phyloP scores from a whole-genome alignment of 2,888 invertebrate species.

The Ariolimax columbianus region DNA sequence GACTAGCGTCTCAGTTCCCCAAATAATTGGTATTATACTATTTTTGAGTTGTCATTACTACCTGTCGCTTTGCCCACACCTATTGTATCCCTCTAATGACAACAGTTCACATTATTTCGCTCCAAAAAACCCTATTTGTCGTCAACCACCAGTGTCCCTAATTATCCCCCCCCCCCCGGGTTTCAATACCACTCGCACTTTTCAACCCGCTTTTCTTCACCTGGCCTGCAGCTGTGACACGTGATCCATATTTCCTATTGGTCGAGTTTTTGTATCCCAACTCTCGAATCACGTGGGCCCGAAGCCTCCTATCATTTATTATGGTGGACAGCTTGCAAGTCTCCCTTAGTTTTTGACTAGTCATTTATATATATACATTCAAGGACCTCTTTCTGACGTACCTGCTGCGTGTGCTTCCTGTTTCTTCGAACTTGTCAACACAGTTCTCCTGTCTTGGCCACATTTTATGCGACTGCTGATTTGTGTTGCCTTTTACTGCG shows the following conservation, averaged over 20 bases:
- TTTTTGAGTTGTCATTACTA: too few species aligned
- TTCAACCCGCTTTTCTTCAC: not conserved
- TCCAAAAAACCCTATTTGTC: too few species aligned
- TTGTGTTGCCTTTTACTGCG: not conserved
- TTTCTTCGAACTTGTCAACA: not conserved
- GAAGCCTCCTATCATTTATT: not conserved
- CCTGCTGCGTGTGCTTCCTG: not conserved
- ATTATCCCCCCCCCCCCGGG: too few species aligned
- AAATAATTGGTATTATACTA: too few species aligned
- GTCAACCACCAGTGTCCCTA: too few species aligned
- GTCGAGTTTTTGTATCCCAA: not conserved
- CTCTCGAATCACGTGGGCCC: not conserved
- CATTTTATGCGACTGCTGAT: not conserved
- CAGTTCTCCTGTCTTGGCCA: not conserved
- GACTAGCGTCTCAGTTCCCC: too few species aligned
- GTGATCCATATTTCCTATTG: not conserved
- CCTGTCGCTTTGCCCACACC: too few species aligned
- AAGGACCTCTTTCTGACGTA: not conserved
- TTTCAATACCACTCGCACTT: too few species aligned
- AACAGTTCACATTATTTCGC: too few species aligned
- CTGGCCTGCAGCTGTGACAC: not conserved
- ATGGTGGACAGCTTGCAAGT: not conserved
- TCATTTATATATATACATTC: not conserved
- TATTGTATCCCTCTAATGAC: too few species aligned
- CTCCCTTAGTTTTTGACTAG: not conserved